phyloP scores from a whole-genome alignment of 2,888 invertebrate genomes.

The Eremobia ochroleuca region DNA sequence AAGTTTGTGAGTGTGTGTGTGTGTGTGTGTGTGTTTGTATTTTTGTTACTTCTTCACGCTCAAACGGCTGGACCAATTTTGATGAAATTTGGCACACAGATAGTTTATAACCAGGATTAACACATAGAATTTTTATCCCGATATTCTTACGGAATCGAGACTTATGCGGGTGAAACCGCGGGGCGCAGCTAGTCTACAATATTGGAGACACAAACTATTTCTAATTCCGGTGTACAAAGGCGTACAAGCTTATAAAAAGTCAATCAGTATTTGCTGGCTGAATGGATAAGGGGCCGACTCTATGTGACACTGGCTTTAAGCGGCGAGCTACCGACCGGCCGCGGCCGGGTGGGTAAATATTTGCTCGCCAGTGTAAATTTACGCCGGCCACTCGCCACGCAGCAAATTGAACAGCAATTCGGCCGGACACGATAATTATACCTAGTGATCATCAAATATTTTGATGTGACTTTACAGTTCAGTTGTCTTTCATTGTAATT shows the following conservation, averaged over 20 bases:
- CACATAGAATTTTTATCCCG: too few species aligned
- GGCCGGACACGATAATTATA: slow-evolving; percentile 50
- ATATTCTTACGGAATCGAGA: too few species aligned
- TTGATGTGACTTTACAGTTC: slow-evolving; percentile 33
- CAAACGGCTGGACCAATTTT: too few species aligned
- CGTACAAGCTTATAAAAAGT: slow-evolving; percentile 45
- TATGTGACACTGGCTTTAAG: slow-evolving; percentile 62
- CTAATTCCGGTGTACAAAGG: slow-evolving; percentile 24
- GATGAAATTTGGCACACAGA: too few species aligned
- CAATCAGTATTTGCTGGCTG: slow-evolving; percentile 51
- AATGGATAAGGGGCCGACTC: slow-evolving; percentile 49
- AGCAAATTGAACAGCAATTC: slow-evolving; percentile 65
- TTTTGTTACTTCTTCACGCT: too few species aligned
- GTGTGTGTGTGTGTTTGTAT: too few species aligned
- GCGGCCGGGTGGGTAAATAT: slow-evolving; percentile 66
- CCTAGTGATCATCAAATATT: slow-evolving; percentile 54
- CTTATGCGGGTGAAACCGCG: too few species aligned
- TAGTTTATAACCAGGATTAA: too few species aligned
- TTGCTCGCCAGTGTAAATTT: slow-evolving; percentile 71
- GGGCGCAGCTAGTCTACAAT: too few species aligned
- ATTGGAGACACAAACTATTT: not conserved
- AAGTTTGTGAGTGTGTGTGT: too few species aligned
- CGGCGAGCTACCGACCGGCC: slow-evolving; percentile 47
- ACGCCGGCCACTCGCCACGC: slow-evolving; percentile 58
- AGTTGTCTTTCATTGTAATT: slow-evolving; percentile 23